Evolutionary conservation across 2,113 vertebrate species (phyloP).

Genomic region (Zosterops borbonicus): DNA sequence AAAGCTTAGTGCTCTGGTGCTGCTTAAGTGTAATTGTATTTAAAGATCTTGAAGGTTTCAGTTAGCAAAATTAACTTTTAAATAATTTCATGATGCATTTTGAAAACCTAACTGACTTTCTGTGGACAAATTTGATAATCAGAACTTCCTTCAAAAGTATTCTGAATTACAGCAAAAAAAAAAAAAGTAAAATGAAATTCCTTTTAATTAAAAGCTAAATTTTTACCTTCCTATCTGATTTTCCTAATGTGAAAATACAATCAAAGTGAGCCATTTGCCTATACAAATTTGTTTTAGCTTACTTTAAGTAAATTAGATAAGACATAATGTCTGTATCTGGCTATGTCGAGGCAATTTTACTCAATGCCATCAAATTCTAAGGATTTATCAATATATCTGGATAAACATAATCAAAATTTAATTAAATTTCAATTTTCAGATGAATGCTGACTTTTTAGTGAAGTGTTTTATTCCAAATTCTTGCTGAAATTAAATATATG

Average conservation of each 20-base stretch:
- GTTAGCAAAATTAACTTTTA: slow-evolving; percentile 66
- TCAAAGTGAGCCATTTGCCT: slow-evolving; percentile 1
- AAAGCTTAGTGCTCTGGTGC: slow-evolving; percentile 38
- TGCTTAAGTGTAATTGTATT: slow-evolving; percentile 62
- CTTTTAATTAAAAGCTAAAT: not conserved
- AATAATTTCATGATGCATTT: slow-evolving; percentile 46
- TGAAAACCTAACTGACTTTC: slow-evolving; percentile 51
- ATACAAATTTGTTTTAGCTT: slow-evolving; percentile 23
- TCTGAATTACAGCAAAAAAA: not conserved
- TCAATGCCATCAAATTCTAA: not conserved
- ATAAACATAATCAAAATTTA: not conserved
- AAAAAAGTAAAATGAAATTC: not conserved
- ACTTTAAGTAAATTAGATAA: not conserved
- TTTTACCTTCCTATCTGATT: not conserved
- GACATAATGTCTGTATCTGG: not conserved
- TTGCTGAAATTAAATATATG: not conserved
- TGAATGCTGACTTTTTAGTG: not conserved
- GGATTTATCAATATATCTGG: not conserved
- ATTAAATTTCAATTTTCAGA: not conserved
- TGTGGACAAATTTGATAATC: slow-evolving; percentile 26
- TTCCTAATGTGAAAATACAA: not conserved
- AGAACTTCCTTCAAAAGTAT: not conserved
- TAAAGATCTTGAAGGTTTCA: slow-evolving; percentile 63
- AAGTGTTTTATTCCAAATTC: not conserved
- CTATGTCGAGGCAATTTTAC: not conserved